Conservation (phyloP, 2,113 vertebrate species). For the Elaphurus davidianus region DNA sequence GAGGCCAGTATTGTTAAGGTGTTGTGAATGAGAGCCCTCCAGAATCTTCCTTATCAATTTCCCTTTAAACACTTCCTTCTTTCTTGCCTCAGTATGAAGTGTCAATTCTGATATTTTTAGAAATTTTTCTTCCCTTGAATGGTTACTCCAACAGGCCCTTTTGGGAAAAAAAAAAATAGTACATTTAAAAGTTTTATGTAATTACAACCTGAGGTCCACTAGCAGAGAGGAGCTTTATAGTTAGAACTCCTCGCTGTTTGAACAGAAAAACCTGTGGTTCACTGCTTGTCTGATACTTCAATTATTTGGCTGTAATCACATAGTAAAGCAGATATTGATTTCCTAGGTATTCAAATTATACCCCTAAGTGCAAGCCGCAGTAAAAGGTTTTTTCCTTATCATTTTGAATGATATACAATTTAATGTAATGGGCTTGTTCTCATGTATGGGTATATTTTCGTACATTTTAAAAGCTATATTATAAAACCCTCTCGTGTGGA, state of each 20-base stretch:
- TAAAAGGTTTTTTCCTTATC: slow-evolving; percentile 65
- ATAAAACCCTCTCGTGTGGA: background rate
- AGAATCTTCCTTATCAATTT: slow-evolving; percentile 65
- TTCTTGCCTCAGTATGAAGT: slow-evolving; percentile 21
- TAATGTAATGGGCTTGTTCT: slow-evolving; percentile 67
- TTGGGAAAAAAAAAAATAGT: slow-evolving; percentile 30
- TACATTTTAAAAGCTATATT: slow-evolving; percentile 67
- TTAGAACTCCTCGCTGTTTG: slow-evolving; percentile 72
- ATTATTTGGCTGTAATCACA: slow-evolving; percentile 82
- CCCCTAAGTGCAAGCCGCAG: slow-evolving; percentile 68
- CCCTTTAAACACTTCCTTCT: slow-evolving; percentile 46
- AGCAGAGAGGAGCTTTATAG: slow-evolving; percentile 59
- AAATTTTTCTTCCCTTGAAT: slow-evolving; percentile 35
- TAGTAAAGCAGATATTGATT: slow-evolving; percentile 83
- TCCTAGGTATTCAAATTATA: slow-evolving; percentile 81
- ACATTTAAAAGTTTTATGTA: slow-evolving; percentile 70
- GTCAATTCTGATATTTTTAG: slow-evolving; percentile 60
- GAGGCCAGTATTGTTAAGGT: background rate
- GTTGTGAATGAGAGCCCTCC: slow-evolving; percentile 37
- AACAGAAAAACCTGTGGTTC: slow-evolving; percentile 76
- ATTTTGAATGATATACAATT: slow-evolving; percentile 79
- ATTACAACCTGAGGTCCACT: slow-evolving; percentile 62
- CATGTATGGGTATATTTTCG: slow-evolving; percentile 54
- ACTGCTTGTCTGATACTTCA: slow-evolving; percentile 82
- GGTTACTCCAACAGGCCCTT: slow-evolving; percentile 25